Conservation (phyloP, 2,797 vertebrate species). For the Linurgus olivaceus region DNA sequence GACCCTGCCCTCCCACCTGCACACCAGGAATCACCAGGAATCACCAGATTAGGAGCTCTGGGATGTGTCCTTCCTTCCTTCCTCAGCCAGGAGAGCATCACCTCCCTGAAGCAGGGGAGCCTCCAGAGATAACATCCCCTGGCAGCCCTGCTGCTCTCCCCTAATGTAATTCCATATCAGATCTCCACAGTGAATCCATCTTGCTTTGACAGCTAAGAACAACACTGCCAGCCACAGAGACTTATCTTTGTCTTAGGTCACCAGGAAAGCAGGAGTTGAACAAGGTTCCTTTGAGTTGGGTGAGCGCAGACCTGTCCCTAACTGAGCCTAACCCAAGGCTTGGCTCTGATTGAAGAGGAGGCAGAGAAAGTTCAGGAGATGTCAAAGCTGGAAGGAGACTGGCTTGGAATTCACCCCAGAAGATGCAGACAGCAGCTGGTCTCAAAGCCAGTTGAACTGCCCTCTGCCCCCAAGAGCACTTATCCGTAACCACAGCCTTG, state of each 20-base stretch:
- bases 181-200: constrained; percentile 45
- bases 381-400: neutral
- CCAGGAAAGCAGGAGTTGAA: neutral
- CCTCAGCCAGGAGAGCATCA: neutral
- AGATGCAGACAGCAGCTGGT: constrained; percentile 7
- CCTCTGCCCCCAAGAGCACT: neutral
- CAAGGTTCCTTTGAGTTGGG: neutral
- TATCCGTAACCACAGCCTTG: neutral
- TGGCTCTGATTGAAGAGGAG: neutral
- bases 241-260: neutral
- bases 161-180: constrained; percentile 37
- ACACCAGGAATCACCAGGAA: neutral
- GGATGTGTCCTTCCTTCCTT: constrained; percentile 26
- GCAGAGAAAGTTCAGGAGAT: neutral
- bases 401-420: neutral
- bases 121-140: constrained; percentile 34
- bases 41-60: neutral
- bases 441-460: neutral
- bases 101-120: neutral
- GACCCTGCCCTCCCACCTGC: neutral
- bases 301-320: neutral
- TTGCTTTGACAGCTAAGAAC: constrained; percentile 56
- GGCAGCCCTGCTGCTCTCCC: neutral
- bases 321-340: neutral
- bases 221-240: constrained; percentile 29